Evolutionary conservation across 2,888 invertebrate genomes (phyloP).

Genomic region (Stenchaetothrips biformis): DNA sequence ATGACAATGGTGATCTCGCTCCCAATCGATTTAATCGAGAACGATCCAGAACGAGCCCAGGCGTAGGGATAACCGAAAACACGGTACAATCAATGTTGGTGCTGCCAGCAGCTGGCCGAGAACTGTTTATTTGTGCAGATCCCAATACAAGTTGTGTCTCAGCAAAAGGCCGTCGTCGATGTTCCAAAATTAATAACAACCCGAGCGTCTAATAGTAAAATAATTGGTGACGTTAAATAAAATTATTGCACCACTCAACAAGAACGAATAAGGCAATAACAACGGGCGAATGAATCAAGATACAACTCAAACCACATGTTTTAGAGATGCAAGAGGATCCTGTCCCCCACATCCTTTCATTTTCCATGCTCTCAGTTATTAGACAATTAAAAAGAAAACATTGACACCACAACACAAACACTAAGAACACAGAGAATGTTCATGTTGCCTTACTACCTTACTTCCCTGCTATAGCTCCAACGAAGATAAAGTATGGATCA

Average conservation of each 20-base stretch:
- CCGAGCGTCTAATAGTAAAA: not conserved
- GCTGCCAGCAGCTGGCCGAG: conserved; percentile 21
- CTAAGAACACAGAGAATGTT: not conserved
- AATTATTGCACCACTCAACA: not conserved
- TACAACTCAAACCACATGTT: not conserved
- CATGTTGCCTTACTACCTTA: not conserved
- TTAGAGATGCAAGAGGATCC: not conserved
- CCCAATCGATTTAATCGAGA: no score
- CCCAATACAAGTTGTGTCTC: not conserved
- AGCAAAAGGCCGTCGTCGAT: not conserved
- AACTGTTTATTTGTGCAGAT: conserved; percentile 25
- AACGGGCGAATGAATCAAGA: not conserved
- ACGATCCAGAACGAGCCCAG: no score
- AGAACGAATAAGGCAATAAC: conserved; percentile 12
- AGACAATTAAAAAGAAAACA: no score
- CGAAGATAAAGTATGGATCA: not conserved
- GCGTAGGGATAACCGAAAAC: no score
- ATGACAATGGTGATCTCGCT: no score
- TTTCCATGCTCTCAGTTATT: not conserved
- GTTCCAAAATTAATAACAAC: not conserved
- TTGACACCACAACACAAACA: not conserved
- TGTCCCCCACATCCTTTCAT: not conserved
- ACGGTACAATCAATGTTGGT: not conserved
- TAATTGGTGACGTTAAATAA: not conserved
- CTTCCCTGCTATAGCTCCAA: not conserved